Evolutionary conservation across 2,797 vertebrate species (phyloP).

Genomic region (Meda fulgida): DNA sequence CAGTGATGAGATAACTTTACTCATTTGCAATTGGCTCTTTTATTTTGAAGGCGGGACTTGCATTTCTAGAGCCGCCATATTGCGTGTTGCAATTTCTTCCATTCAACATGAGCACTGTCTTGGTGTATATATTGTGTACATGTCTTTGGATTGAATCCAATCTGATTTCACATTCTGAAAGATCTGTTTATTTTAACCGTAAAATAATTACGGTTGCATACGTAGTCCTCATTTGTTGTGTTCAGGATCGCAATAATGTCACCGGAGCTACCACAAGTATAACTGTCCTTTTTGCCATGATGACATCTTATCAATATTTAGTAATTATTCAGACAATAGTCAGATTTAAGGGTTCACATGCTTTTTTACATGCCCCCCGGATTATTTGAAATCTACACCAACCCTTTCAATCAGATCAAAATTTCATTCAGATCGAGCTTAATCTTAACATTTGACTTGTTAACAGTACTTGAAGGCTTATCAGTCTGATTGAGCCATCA

Average conservation of each 20-base stretch:
- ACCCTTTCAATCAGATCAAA: background rate
- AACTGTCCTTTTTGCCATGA: background rate
- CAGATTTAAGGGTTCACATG: background rate
- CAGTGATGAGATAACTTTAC: background rate
- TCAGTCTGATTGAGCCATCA: background rate
- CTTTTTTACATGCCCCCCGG: background rate
- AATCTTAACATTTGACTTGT: too few species aligned
- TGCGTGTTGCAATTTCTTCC: background rate
- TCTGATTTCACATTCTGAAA: background rate
- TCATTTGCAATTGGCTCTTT: background rate
- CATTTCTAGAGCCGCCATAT: background rate
- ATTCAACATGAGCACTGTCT: background rate
- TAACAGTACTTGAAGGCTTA: background rate
- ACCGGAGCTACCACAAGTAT: background rate
- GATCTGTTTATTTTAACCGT: background rate
- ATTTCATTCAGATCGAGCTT: background rate
- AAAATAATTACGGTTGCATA: background rate
- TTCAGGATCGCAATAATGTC: background rate
- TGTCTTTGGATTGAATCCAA: background rate
- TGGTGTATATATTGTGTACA: background rate
- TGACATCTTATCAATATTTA: background rate
- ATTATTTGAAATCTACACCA: background rate
- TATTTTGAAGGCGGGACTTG: background rate
- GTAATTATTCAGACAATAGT: background rate
- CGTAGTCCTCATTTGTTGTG: background rate